phyloP scores from a whole-genome alignment of 2,888 invertebrate genomes.

The Drosophila merina region DNA sequence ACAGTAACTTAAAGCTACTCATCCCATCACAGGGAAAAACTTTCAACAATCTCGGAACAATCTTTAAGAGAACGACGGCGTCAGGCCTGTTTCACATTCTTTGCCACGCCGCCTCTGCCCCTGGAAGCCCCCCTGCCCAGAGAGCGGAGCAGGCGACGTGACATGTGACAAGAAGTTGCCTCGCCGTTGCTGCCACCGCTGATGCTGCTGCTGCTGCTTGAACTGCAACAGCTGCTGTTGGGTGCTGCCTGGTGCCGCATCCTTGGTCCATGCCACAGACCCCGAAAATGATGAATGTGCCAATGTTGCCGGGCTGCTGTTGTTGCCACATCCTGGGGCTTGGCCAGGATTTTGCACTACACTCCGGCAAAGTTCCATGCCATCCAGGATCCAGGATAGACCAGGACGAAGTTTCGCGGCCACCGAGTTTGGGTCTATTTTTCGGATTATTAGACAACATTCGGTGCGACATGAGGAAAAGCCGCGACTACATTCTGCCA shows the following conservation, averaged over 20 bases:
- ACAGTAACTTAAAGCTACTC: not conserved
- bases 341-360: constrained; percentile 43
- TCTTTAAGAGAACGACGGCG: constrained; percentile 42
- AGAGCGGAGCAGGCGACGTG: constrained; percentile 63
- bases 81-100: constrained; percentile 53
- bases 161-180: constrained; percentile 78
- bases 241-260: constrained; percentile 41
- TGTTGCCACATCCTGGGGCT: constrained; percentile 33
- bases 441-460: constrained; percentile 69
- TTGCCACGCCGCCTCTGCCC: constrained; percentile 16
- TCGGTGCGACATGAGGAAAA: constrained; percentile 62
- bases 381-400: constrained; percentile 27
- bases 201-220: constrained; percentile 25
- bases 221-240: constrained; percentile 58
- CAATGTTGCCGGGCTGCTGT: constrained; percentile 59
- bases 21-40: constrained; percentile 2
- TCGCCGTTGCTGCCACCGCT: constrained; percentile 69
- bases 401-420: constrained; percentile 61
- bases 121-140: constrained; percentile 16
- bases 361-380: constrained; percentile 62
- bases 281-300: constrained; percentile 75
- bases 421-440: constrained; percentile 60
- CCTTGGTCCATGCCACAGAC: constrained; percentile 40
- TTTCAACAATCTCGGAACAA: constrained; percentile 23
- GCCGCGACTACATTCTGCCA: constrained; percentile 55